These are phyloP conservation scores for Gila robusta DNA, from an alignment of 2,797 vertebrate species.

Conservation along the genomic window DNA sequence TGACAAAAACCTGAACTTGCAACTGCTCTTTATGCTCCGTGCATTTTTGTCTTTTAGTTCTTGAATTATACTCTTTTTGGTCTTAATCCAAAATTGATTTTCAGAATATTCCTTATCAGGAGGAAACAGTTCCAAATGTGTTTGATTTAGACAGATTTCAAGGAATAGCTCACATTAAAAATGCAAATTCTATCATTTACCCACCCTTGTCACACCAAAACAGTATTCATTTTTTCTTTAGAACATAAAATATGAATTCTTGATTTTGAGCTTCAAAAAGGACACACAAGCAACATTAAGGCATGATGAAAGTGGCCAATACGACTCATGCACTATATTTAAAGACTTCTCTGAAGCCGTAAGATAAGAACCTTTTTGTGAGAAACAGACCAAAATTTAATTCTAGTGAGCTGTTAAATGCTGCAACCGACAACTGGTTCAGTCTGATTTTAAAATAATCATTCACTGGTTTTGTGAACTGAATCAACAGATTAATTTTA, in stretches of 20 bases:
- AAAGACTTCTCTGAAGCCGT: background rate
- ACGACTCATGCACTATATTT: background rate
- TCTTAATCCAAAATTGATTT: background rate
- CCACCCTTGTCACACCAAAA: background rate
- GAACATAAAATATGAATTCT: background rate
- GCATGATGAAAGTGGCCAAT: background rate
- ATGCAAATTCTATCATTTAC: background rate
- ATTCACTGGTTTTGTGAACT: background rate
- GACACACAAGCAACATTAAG: conserved; percentile 4
- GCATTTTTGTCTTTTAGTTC: background rate
- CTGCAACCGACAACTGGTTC: background rate
- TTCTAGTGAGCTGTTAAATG: background rate
- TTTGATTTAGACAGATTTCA: background rate
- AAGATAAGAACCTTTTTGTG: conserved; percentile 1
- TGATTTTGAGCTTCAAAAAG: conserved; percentile 1
- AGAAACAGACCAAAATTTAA: conserved; percentile 2
- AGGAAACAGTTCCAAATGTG: conserved; percentile 23
- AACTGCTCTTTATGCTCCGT: conserved; percentile 9
- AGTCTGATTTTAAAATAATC: background rate
- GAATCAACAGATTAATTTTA: background rate
- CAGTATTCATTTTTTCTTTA: background rate
- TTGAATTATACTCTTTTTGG: conserved; percentile 2
- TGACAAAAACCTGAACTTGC: conserved; percentile 26
- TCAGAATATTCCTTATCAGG: background rate
- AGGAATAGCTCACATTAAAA: background rate